Base-by-base conservation (phyloP, 2,888 invertebrate species). In the Luffia ferchaultella region DNA sequence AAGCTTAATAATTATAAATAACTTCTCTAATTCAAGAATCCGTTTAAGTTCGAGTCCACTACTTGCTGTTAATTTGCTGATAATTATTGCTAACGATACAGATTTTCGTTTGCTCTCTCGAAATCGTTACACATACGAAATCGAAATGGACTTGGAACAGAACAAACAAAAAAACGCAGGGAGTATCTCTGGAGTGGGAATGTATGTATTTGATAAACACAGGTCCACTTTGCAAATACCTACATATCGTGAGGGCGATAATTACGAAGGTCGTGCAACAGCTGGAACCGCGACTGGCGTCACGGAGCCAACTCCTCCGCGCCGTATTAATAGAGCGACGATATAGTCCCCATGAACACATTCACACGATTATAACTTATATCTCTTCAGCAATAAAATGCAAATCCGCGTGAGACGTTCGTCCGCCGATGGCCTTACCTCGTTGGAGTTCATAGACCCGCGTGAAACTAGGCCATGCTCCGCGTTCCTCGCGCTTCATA, bases 341-440 rank as follows among this genome's bases (percentile, higher is more conserved):
- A 76, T 80, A 75, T 69, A 70, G 68, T 65, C 65, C 62, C 65
- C 62, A 67, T 63, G 58, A 57, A 56, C 49, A 15, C 50, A 16
- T 47, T 51, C 43, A 50, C 64, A 66, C 62, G 49, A 73, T 56
- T 57, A 52, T 52, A 57, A 60, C 65, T 51, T 73, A 67, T 56
- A 44, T n/a, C 51, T 43, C 15, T 41, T 53, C 50, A 52, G 50
- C 46, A 53, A 64, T 73, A 80, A 68, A 65, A 73, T 63, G 56
- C 61, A 69, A 57, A 72, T 72, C 67, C 57, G 68, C 62, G 60
- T 68, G 70, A 58, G 57, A 54, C 58, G 54, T 55, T 60, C 60
- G 54, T 62, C 80, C 82, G 82, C 79, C 82, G 80, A 82, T 79
- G 85, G 85, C 85, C 85, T 84, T 79, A 84, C 85, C 85, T 84